Conservation (phyloP, 2,888 invertebrate genomes). For the Fabriciana adippe region DNA sequence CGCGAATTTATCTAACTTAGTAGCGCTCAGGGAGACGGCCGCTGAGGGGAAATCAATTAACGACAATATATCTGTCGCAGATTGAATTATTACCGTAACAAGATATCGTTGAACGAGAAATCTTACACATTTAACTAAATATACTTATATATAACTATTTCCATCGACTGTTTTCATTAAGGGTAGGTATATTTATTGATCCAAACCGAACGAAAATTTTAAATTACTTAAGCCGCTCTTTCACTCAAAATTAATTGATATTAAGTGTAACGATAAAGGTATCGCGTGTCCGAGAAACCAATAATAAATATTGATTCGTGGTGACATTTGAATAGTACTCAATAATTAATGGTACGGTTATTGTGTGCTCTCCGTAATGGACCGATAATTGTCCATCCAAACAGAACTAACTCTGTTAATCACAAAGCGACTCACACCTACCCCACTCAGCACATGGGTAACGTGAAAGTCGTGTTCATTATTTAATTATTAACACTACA, state of each 20-base stretch:
- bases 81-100: constrained; percentile 56
- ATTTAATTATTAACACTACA: constrained; percentile 82
- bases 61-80: constrained; percentile 66
- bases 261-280: constrained; percentile 40
- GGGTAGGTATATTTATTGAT: not conserved
- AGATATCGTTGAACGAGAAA: constrained; percentile 57
- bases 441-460: constrained; percentile 46
- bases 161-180: not conserved
- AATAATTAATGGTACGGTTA: constrained; percentile 69
- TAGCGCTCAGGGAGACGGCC: constrained; percentile 59
- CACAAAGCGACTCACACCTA: constrained; percentile 74
- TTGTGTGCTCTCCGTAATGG: constrained; percentile 76
- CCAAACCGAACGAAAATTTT: not conserved
- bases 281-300: constrained; percentile 43
- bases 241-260: constrained; percentile 43
- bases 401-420: constrained; percentile 80
- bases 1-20: constrained; percentile 75
- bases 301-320: constrained; percentile 51
- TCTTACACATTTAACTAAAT: constrained; percentile 9
- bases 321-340: constrained; percentile 62
- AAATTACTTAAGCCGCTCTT: constrained; percentile 32
- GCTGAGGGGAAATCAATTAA: constrained; percentile 76
- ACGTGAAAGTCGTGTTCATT: constrained; percentile 56
- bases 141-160: not conserved
- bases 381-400: constrained; percentile 79